Conservation (phyloP, 2,113 vertebrate genomes). For the Nycticorax nycticorax region DNA sequence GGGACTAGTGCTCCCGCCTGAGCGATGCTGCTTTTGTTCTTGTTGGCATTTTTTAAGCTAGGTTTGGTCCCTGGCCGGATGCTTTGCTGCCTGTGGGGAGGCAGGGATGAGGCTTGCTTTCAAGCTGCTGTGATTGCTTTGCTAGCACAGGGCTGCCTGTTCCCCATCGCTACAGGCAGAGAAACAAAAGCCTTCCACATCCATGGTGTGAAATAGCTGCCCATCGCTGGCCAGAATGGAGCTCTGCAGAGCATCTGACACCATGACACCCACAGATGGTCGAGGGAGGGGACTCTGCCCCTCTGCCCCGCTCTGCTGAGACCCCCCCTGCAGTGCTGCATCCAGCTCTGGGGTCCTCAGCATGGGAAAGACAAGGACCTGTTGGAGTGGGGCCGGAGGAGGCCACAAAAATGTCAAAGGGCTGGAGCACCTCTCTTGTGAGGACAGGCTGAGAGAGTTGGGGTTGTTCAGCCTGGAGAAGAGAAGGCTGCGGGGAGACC, state of each 20-base stretch:
- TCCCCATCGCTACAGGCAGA: not conserved
- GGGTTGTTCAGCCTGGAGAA: not conserved
- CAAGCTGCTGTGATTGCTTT: not conserved
- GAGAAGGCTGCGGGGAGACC: not conserved
- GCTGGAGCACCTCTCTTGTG: not conserved
- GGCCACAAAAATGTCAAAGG: too few relatives aligned
- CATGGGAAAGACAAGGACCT: not conserved
- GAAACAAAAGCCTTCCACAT: not conserved
- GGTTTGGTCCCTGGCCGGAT: not conserved
- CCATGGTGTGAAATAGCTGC: not conserved
- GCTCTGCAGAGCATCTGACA: not conserved
- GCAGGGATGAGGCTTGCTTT: not conserved
- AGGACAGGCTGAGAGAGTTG: not conserved
- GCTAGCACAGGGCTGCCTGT: not conserved
- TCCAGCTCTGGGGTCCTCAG: not conserved
- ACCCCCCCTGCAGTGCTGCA: not conserved
- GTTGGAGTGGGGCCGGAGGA: not conserved
- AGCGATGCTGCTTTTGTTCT: not conserved
- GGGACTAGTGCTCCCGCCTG: not conserved
- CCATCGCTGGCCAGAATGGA: accelerated
- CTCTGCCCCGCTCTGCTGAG: not conserved
- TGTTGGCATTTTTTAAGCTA: not conserved
- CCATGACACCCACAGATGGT: not conserved
- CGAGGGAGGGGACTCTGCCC: not conserved
- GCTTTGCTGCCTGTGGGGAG: not conserved